Evolutionary conservation across 2,797 vertebrate genomes (phyloP).

Genomic region (Catamblyrhynchus diadema): DNA sequence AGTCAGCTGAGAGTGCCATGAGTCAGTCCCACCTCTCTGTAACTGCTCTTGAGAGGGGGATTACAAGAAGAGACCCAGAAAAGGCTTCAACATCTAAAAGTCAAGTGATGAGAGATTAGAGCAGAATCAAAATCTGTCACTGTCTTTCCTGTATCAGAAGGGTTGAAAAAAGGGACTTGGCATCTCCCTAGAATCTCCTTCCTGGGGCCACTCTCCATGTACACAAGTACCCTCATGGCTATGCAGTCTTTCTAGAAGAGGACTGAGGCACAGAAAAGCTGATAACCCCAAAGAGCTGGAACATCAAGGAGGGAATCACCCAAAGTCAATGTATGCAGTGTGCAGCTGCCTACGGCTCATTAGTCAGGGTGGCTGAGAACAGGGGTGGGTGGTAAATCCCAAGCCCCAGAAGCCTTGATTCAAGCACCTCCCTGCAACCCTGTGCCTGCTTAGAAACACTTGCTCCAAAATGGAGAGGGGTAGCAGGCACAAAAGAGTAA

Average conservation of each 20-base stretch:
- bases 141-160: not conserved
- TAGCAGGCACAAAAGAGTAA: not conserved
- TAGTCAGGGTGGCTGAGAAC: constrained; percentile 33
- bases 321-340: not conserved
- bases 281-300: not conserved
- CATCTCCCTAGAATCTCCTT: not conserved
- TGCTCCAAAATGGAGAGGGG: not conserved
- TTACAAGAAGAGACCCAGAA: not conserved
- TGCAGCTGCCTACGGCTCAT: not conserved
- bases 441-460: not conserved
- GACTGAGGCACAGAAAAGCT: not conserved
- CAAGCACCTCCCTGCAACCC: not conserved
- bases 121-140: not conserved
- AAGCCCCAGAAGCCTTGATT: constrained; percentile 14
- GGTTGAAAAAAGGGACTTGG: not conserved
- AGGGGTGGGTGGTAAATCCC: constrained; percentile 24
- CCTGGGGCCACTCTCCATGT: not conserved
- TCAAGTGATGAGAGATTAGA: not conserved
- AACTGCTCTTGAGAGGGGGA: not conserved
- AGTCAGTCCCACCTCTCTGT: not conserved
- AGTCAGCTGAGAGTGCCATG: not conserved
- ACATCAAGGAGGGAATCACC: not conserved
- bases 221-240: not conserved
- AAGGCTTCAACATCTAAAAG: not conserved
- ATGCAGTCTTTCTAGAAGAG: not conserved